Percentiles rank a stretch among this genome's conserved stretches.
Evolutionary conservation across 2,888 invertebrate genomes (phyloP).

Genomic region (Volucella inanis): DNA sequence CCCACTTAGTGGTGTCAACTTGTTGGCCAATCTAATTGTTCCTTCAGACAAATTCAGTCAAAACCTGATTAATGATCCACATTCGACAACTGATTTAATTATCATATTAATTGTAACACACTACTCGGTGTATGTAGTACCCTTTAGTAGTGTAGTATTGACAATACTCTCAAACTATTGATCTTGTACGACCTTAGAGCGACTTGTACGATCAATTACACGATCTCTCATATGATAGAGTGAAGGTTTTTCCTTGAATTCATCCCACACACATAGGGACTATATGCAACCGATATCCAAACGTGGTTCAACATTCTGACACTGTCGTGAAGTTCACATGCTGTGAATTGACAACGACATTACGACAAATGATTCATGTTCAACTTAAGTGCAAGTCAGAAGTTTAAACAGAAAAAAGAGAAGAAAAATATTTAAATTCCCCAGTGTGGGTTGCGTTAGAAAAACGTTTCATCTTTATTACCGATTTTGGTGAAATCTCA

Average conservation of each 20-base stretch:
- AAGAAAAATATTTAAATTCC: too few relatives aligned
- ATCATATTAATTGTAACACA: conserved; percentile 16
- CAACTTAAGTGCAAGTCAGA: neutral
- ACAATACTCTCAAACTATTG: conserved; percentile 37
- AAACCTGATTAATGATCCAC: too few relatives aligned
- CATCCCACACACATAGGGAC: neutral
- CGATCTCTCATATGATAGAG: neutral
- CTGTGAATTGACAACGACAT: too few relatives aligned
- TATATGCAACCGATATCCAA: too few relatives aligned
- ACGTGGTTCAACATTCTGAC: too few relatives aligned
- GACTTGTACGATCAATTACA: conserved; percentile 11
- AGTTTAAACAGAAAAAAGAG: neutral
- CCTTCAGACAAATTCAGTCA: neutral
- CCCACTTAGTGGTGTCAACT: conserved; percentile 54
- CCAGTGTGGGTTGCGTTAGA: too few relatives aligned
- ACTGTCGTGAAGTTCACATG: too few relatives aligned
- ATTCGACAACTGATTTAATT: conserved; percentile 10
- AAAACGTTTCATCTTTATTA: too few relatives aligned
- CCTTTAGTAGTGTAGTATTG: conserved; percentile 31
- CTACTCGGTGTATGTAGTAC: conserved; percentile 9
- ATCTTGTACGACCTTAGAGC: conserved; percentile 44
- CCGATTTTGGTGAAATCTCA: too few relatives aligned
- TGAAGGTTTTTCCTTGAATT: neutral
- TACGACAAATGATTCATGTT: neutral
- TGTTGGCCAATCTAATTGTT: conserved; percentile 27